Evolutionary conservation across 2,888 invertebrate species (phyloP), one percentile per base, ranked within the genome.

Genomic region (Drosophila infuscata): DNA sequence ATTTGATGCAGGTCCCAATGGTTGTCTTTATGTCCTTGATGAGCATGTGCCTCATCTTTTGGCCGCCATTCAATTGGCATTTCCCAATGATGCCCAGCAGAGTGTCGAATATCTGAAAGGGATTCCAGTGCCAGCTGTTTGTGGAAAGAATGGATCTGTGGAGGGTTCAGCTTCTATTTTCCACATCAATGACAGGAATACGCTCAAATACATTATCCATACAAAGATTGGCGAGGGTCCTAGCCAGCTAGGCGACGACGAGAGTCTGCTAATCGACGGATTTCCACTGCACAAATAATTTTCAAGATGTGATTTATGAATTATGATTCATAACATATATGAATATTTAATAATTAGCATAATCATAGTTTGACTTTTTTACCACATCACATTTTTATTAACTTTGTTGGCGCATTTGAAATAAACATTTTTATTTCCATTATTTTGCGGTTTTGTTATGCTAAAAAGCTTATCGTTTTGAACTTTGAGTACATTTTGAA

Each of bases 1-100:
- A 20, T 99, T 98, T 94, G 99, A 99, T 95, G 99, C 99, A 63
- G 99, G 99, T 7, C 97, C 99, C 57, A 99, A 99, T 94, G 98
- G 98, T 6, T 98, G 98, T 92, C 93, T 99, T 0, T 99, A 97
- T 93, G 93, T 98, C 20, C 93, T 97, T 57, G 96, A 97, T 81
- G 94, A 96, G 74, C 95, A 97, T 92, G 96, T 98, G 0, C 94
- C 95, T 0, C 94, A 94, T 87, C 94, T 98, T 15, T 70, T 97
- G 32, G 93, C 95, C 35, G 92, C 97, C 17, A 93, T 99, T 7
- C 95, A 96, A 88, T 92, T 95, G 87, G 94, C 95, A 48, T 98
- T 98, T 87, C 98, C 98, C 25, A 94, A 95, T 65, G 93, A 94
- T 38, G 82, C 89, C 64, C 76, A 79, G 3, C 88, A 92, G 1